Base-by-base conservation (phyloP, 2,888 invertebrate species). In the Zele albiditarsus region DNA sequence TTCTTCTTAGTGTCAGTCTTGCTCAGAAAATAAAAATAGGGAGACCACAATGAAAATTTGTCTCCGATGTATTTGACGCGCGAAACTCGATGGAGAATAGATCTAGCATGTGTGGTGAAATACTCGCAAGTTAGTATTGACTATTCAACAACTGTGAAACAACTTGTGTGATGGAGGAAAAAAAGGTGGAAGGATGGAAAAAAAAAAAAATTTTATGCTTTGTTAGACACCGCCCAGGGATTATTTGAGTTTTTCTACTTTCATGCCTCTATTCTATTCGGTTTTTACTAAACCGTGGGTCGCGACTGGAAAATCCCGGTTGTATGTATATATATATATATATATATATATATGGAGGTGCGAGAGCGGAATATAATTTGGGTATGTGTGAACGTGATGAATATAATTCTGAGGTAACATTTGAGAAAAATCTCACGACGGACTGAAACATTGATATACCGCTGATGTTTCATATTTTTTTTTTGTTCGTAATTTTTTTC, bases 31-130 rank as follows among this genome's bases (percentile, higher is more conserved):
- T 38, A 46, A 31, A 60, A 71, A 28, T 49, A 71, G 33, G 63
- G 31, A 16, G 57, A n/a, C 62, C 78, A 88, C 88, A 89, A 89
- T 87, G 84, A 83, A 87, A 88, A 89, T 89, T 89, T 89, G 89
- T 88, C 89, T 83, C 83, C 85, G 80, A 79, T 77, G 79, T 80
- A 86, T 86, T 88, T 87, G 88, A 89, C 88, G 88, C 88, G 87
- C 53, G 85, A 85, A 88, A 87, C 83, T 83, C 78, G 78, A 82
- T 81, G 8, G 81, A 83, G 77, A 84, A 84, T 79, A 73, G 60
- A 60, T 60, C n/a, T 14, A 58, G 25, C 20, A 27, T 58, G 57
- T 58, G 57, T 58, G 46, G 46, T 46, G 76, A 76, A 73, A 66
- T 53, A 38, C 74, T 73, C 23, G 75, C 57, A 66, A 71, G 74